Percentiles rank a stretch among this genome's conserved stretches.
These are phyloP conservation scores for Arctocebus calabarensis DNA, from an alignment of 2,797 vertebrate species.

Conservation along the genomic window DNA sequence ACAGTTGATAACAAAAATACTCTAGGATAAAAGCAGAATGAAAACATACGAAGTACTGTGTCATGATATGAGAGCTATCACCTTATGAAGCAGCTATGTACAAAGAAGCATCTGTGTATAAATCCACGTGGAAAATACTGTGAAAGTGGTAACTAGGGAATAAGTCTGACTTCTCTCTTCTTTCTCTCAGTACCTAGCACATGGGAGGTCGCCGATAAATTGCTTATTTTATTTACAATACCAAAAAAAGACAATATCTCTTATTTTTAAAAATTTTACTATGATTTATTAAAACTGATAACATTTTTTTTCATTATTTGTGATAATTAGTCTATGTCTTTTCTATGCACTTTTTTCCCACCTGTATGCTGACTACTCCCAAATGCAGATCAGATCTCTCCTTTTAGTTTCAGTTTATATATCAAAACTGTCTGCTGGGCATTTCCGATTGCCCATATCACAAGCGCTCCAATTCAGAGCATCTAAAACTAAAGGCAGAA, in stretches of 20 bases:
- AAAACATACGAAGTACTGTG: background rate
- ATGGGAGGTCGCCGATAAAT: background rate
- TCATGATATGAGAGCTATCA: background rate
- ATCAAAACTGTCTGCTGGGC: conserved; percentile 15
- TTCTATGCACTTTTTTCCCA: background rate
- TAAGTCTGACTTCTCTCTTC: background rate
- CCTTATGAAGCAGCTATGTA: background rate
- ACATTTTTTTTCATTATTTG: background rate
- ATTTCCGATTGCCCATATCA: conserved; percentile 43
- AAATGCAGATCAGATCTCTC: background rate
- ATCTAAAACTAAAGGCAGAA: conserved; percentile 16
- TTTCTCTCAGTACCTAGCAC: background rate
- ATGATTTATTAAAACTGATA: background rate
- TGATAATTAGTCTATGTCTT: background rate
- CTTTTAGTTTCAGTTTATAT: background rate
- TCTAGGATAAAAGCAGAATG: conserved; percentile 11
- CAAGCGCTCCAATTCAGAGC: background rate
- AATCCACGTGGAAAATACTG: background rate
- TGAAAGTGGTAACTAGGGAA: background rate
- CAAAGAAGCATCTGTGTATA: background rate
- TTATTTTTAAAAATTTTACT: background rate
- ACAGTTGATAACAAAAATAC: conserved; percentile 15
- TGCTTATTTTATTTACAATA: conserved; percentile 38
- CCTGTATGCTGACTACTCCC: background rate
- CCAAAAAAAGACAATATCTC: background rate